Evolutionary conservation across 2,113 vertebrate genomes (phyloP).

Genomic region (Sturnira hondurensis): DNA sequence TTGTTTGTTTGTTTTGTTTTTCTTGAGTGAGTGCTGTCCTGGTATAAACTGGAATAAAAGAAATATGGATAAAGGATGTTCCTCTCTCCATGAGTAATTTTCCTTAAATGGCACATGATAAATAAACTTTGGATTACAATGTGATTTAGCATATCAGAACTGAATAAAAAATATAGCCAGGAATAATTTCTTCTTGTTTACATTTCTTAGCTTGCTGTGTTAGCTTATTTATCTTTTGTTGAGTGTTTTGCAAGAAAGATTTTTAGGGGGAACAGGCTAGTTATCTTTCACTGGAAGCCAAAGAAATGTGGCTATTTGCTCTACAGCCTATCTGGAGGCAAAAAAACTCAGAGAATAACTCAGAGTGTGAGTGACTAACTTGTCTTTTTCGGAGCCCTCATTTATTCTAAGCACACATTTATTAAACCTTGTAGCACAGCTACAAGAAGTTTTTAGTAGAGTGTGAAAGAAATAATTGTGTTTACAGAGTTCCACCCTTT

Average conservation of each 20-base stretch:
- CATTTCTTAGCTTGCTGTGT: background rate
- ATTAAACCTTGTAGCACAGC: background rate
- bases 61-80: background rate
- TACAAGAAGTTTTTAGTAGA: background rate
- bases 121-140: background rate
- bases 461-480: background rate
- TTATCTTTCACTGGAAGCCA: background rate
- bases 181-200: background rate
- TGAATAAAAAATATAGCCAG: background rate
- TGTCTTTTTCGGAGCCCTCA: background rate
- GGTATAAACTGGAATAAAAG: background rate
- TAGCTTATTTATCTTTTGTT: background rate
- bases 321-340: background rate
- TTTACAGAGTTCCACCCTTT: background rate
- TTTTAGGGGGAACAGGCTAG: background rate
- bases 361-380: background rate
- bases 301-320: background rate
- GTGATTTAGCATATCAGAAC: background rate
- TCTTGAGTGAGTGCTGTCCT: background rate
- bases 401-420: background rate
- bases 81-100: background rate
- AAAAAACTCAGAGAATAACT: background rate
- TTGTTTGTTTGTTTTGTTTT: background rate
- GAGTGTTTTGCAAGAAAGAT: background rate
- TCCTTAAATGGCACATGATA: background rate